Conservation (phyloP, 2,888 invertebrate genomes). For the Agriopis leucophaearia region DNA sequence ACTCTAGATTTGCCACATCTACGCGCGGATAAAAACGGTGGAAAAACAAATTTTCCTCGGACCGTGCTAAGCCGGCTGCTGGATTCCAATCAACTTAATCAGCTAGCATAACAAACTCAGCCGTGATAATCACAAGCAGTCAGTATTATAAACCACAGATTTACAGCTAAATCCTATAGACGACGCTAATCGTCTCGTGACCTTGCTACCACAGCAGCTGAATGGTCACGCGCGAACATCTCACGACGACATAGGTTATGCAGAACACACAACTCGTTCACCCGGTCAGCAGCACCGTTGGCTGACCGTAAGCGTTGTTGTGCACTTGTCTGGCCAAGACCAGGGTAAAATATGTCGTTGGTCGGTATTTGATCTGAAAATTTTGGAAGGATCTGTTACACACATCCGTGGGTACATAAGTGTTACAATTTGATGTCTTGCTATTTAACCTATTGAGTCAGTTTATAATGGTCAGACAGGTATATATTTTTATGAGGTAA, state of each 20-base stretch:
- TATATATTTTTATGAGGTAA: too few species aligned
- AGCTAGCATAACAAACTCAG: not conserved
- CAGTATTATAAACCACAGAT: slow-evolving; percentile 8
- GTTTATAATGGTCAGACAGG: too few species aligned
- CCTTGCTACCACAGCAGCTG: slow-evolving; percentile 27
- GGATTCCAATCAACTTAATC: too few species aligned
- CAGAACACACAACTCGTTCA: slow-evolving; percentile 52
- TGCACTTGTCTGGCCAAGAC: slow-evolving; percentile 14
- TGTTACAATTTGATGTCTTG: too few species aligned
- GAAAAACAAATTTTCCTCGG: too few species aligned
- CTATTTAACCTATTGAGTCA: too few species aligned
- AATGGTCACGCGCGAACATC: slow-evolving; percentile 34
- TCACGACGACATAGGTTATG: slow-evolving; percentile 34
- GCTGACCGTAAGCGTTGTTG: slow-evolving; percentile 18
- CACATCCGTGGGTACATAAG: too few species aligned
- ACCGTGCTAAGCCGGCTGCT: too few species aligned
- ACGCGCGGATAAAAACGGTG: too few species aligned
- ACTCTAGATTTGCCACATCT: too few species aligned
- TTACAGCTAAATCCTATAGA: slow-evolving; percentile 19
- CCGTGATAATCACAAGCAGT: not conserved
- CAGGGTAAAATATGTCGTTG: not conserved
- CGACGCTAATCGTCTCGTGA: slow-evolving; percentile 24
- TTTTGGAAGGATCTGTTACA: not conserved
- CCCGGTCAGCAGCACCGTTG: slow-evolving; percentile 49
- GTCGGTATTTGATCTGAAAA: not conserved